These are phyloP conservation scores for Gopherus flavomarginatus DNA, from an alignment of 2,113 vertebrate genomes.

Conservation along the genomic window DNA sequence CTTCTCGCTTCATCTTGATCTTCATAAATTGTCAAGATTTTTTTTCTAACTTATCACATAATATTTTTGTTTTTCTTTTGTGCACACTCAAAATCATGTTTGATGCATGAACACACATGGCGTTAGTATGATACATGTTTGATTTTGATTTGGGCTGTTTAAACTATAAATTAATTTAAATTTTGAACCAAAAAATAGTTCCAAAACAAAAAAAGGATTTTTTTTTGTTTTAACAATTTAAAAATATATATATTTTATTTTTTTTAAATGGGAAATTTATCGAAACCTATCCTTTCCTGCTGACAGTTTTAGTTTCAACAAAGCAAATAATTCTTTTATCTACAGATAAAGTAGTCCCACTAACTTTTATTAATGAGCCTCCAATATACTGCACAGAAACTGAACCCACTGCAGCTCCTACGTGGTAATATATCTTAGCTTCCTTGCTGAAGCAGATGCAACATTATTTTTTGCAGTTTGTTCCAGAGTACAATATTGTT, in stretches of 20 bases:
- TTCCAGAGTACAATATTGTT: neutral
- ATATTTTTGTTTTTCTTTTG: neutral
- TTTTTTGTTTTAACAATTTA: neutral
- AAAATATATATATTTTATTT: neutral
- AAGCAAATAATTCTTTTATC: neutral
- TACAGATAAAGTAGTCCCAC: neutral
- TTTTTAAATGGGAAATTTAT: neutral
- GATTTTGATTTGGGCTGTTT: accelerated
- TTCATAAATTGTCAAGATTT: neutral
- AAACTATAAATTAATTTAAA: accelerated
- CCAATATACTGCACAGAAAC: neutral
- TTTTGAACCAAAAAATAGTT: neutral
- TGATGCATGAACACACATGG: neutral
- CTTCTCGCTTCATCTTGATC: neutral
- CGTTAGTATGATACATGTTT: neutral
- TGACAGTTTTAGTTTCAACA: neutral
- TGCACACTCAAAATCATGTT: neutral
- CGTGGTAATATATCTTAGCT: neutral
- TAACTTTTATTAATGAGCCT: neutral
- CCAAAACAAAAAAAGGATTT: neutral
- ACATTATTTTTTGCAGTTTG: neutral
- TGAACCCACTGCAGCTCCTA: neutral
- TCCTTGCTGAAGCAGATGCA: neutral
- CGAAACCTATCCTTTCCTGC: neutral
- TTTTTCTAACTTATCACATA: neutral